phyloP scores from a whole-genome alignment of 2,888 invertebrate genomes.

The Pheosia tremula region DNA sequence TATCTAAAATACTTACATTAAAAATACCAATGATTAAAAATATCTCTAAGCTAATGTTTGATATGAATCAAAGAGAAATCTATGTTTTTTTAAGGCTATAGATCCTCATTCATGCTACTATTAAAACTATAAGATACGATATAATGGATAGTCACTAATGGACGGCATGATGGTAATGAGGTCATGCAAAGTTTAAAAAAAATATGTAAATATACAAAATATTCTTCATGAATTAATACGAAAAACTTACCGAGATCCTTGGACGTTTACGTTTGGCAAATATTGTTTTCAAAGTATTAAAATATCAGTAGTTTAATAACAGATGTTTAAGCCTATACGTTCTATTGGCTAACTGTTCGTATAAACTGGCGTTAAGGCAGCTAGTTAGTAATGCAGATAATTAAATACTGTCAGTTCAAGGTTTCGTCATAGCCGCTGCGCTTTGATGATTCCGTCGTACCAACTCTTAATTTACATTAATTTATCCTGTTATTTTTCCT shows the following conservation, averaged over 20 bases:
- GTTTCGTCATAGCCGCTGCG: slow-evolving; percentile 45
- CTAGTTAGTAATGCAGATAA: slow-evolving; percentile 51
- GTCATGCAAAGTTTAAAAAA: slow-evolving; percentile 56
- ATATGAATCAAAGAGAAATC: slow-evolving; percentile 32
- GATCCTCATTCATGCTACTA: slow-evolving; percentile 57
- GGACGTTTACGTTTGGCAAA: slow-evolving; percentile 11
- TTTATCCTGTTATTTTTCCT: slow-evolving; percentile 30
- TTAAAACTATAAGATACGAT: slow-evolving; percentile 38
- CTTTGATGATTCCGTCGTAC: slow-evolving; percentile 31
- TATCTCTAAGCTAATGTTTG: slow-evolving; percentile 53
- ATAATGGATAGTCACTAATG: slow-evolving; percentile 33
- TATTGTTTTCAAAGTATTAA: slow-evolving; percentile 11
- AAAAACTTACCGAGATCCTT: slow-evolving; percentile 20
- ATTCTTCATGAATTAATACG: slow-evolving; percentile 19
- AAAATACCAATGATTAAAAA: slow-evolving; percentile 44
- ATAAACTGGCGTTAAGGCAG: slow-evolving; percentile 49
- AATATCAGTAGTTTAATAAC: slow-evolving; percentile 12
- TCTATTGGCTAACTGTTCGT: slow-evolving; percentile 24
- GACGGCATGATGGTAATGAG: slow-evolving; percentile 55
- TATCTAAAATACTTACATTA: slow-evolving; percentile 42
- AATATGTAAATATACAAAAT: slow-evolving; percentile 13
- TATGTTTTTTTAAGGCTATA: slow-evolving; percentile 54
- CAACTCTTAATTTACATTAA: slow-evolving; percentile 13
- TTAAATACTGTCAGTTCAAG: slow-evolving; percentile 62
- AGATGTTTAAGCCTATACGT: slow-evolving; percentile 17